Base-by-base conservation (phyloP, 1,140 invertebrate genomes). In the Halotydeus destructor region DNA sequence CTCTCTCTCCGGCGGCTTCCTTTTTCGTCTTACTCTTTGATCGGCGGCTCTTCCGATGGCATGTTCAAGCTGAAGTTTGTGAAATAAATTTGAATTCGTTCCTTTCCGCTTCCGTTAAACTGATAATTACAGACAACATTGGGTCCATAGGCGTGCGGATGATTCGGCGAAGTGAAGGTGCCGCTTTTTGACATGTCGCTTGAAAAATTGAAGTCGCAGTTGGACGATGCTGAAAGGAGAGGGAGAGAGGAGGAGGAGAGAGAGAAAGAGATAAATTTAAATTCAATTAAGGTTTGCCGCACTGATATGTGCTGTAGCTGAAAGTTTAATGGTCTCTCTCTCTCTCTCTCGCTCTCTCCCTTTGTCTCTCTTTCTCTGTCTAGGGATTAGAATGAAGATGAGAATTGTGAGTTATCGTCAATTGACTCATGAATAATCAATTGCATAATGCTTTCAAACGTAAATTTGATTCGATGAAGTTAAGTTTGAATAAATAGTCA, bases 141-240 rank as follows among this genome's bases (percentile, higher is more conserved):
- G 2, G 71, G 55, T 36, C 74, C 72, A 59, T 82, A 81, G 19
- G 74, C 68, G 47, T 69, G 64, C 25, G 77, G 76, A 57, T 74
- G 79, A 51, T 69, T 70, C 26, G 78, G 78, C 31, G 78, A 81
- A 14, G 71, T 70, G 41, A 85, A 69, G 2, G 72, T 71, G 6
- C 81, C 81, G 43, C 76, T 76, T 60, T 78, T 81, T 35, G 69
- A 68, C n/a, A 66, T 64, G 50, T 82, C 78, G 52, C 78, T 81
- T 55, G 68, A 75, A 54, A 77, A 76, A 19, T 71, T 63, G 53
- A 75, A 66, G 50, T 78, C 73, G 61, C 81, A 86, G 16, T 69
- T 71, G 22, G 33, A 32, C 71, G 74, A 37, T 31, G 72, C 75
- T 78, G 67, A 38, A 74, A 75, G 60, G 50, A 11, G 26, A 26